Evolutionary conservation across 2,797 vertebrate species (phyloP), one percentile per base, ranked within the genome.

Genomic region (Potorous gilbertii): DNA sequence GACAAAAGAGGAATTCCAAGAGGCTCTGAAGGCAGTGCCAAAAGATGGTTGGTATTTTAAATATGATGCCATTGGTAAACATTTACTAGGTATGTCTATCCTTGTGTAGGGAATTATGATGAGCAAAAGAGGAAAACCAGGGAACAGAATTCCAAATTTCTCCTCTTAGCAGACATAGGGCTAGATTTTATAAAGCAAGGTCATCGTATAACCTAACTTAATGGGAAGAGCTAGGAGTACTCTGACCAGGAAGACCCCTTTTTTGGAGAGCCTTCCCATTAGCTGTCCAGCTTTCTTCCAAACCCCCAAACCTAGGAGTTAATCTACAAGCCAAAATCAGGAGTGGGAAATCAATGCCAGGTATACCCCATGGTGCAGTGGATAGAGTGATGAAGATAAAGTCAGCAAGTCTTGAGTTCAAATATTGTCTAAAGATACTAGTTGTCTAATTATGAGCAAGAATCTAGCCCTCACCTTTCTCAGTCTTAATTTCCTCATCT

Each of bases 11-110:
- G 92, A 97, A 66, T 97, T 97, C 52, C 54, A 54, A 90, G 31
- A 54, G 27, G 92, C 46, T 14, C 3, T 96, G 81, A 94, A 97
- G 89, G 24, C 94, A 94, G 21, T 92, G 90, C 55, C 12, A 90
- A 1, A 59, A 92, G 93, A 92, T 94, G 95, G 96, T 97, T n/a
- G 16, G 97, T 97, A 96, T 92, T 94, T 29, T 34, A 91, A 96
- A 95, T 95, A 91, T 6, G 94, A 91, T 94, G 93, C 93, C 90
- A 95, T 46, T 1, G 27, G 16, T 40, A 81, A 46, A 81, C 74
- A 27, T 10, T 46, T 81, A 27, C 21, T 46, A 46, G 74, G 9
- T 52, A 52, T 81, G 40, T 9, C 31, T 81, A 24, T 81, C 4
- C 14, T 66, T 16, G 34, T 66, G 62, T n/a, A n/a, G 13, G 34